Evolutionary conservation across 2,113 vertebrate species (phyloP), one percentile per base, ranked within the genome.

Genomic region (Microcebus ravelobensis): DNA sequence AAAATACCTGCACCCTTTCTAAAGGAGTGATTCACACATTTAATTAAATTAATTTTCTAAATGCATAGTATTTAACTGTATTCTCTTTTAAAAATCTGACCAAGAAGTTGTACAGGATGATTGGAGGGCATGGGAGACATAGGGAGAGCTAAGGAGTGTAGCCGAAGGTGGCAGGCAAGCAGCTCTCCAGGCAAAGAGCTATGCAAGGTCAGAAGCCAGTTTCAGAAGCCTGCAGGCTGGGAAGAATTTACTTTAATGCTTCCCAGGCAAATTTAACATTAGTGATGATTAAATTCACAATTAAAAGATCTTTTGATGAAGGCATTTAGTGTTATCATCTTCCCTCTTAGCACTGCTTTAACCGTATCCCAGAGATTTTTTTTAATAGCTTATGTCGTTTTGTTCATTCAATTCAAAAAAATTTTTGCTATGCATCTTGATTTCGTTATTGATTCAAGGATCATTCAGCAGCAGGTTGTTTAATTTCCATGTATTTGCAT

Each of bases 41-140:
- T 88, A 65, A 70, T 80, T 70, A 87, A 88, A 63, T 92, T 39
- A 85, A 73, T 77, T 81, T 15, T 84, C 27, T 93, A 79, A 95
- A 73, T 65, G 29, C 11, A 67, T 39, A 84, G 8, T 73, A 48
- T 68, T 88, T 74, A 18, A 55, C 29, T 77, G 63, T 34, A 77
- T 87, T 90, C 31, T 82, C 13, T 93, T 96, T 31, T 21, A 45
- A 87, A 95, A 50, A 81, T 70, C 34, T 88, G 34, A 45, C 36
- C 61, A 95, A 85, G 18, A 79, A 27, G 4, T 20, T 92, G 21
- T 79, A 1, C 48, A 68, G 9, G 2, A 17, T 23, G 71, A 70
- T 61, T 55, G 85, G 52, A 92, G 52, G 55, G 8, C 3, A 3
- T 29, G 18, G 67, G 31, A 94, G 73, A 65, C 8, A 39, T 3